These are phyloP conservation scores for Erebia epiphron DNA, from an alignment of 2,888 invertebrate species.

Conservation along the genomic window DNA sequence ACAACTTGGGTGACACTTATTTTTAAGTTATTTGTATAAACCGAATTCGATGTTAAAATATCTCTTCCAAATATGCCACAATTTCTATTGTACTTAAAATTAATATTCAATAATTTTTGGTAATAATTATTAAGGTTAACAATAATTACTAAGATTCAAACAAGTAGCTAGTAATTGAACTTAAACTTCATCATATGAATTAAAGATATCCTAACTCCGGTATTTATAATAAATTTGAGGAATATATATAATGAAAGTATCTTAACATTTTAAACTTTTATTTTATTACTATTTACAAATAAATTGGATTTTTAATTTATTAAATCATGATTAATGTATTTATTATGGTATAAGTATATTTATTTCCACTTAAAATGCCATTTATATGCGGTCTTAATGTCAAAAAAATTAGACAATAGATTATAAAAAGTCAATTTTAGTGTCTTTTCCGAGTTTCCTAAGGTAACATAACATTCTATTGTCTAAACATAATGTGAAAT, in stretches of 20 bases:
- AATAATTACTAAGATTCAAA: conserved; percentile 33
- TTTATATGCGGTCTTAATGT: conserved; percentile 2
- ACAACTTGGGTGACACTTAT: conserved; percentile 46
- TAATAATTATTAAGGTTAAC: conserved; percentile 31
- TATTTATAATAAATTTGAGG: conserved; percentile 5
- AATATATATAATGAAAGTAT: conserved; percentile 9
- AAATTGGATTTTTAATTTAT: background rate
- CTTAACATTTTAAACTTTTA: background rate
- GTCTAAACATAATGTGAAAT: conserved; percentile 9
- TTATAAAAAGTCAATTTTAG: conserved; percentile 29
- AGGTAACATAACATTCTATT: conserved; percentile 6
- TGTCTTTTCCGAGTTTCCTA: conserved; percentile 29
- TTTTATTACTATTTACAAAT: background rate
- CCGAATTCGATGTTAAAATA: conserved; percentile 72
- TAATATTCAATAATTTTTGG: conserved; percentile 39
- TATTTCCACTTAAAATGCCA: conserved; percentile 1
- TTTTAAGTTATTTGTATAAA: conserved; percentile 62
- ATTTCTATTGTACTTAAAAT: conserved; percentile 62
- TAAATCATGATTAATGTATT: background rate
- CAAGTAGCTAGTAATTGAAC: conserved; percentile 31
- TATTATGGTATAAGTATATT: background rate
- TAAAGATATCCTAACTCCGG: conserved; percentile 20
- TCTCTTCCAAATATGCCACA: conserved; percentile 78
- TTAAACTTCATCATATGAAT: conserved; percentile 26
- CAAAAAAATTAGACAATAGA: conserved; percentile 23